Base-by-base conservation (phyloP, 2,888 invertebrate species). In the Lasioglossum villosulum region DNA sequence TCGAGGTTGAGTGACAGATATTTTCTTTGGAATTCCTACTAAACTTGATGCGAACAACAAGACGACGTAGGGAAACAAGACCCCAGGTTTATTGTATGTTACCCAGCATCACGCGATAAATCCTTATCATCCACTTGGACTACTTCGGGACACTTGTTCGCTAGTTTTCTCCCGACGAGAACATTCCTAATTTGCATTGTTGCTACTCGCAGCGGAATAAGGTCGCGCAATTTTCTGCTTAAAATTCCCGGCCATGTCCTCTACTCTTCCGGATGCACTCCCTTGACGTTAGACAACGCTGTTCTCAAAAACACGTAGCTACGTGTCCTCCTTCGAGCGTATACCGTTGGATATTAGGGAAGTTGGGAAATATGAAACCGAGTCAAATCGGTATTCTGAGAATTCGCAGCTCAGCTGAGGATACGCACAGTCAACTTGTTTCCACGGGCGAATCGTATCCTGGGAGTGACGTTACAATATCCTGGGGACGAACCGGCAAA, bases 171-270 rank as follows among this genome's bases (percentile, higher is more conserved):
- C 59, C 42, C 42, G 10, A 30, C 45, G 66, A 19, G 45, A 68
- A 68, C 76, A 77, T 37, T 66, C 76, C 76, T 68, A 77, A 77
- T 77, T 77, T 77, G 68, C 48, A 48, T 48, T 70, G 68, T 77
- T 77, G 76, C 68, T 34, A 19, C 76, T 45, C 52, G 68, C 37
- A 19, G 48, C 68, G 63, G 48, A 77, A 77, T 77, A 77, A 77
- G 76, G 37, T 68, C 52, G 68, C 27, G 68, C 48, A n/a, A 77
- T 68, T 37, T 68, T 52, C 76, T 34, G 76, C 76, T 77, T 77
- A 77, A 77, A 77, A 77, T 77, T 77, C 76, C 68, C 76, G 48
- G 27, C 34, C 37, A n/a, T 70, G 76, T 37, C 42, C 66, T 66
- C 19, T 19, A 34, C 66, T 30, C 16, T 23, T 16, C 71, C 23